Conservation (phyloP, 2,113 vertebrate species). For the Leptosomus discolor region DNA sequence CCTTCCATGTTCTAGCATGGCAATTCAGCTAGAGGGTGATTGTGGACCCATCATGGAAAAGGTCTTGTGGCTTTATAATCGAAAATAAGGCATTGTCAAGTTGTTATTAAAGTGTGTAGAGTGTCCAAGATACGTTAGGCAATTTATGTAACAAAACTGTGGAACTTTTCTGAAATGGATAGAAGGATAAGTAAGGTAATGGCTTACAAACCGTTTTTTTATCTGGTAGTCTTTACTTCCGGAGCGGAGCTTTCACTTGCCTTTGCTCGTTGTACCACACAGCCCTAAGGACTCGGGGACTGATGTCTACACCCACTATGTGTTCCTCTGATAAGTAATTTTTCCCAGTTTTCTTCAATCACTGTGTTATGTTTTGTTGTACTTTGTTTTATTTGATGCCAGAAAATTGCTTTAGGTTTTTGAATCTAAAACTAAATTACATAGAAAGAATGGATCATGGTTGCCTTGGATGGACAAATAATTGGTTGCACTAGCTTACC, state of each 20-base stretch:
- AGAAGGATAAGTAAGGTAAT: background rate
- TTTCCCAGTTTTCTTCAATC: background rate
- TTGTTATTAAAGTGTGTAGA: background rate
- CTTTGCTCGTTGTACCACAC: background rate
- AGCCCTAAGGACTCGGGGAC: background rate
- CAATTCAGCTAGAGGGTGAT: background rate
- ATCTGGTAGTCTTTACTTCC: background rate
- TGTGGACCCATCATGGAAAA: background rate
- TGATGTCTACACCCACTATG: fast-evolving
- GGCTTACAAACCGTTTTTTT: background rate
- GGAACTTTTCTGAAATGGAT: background rate
- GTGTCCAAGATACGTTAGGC: background rate
- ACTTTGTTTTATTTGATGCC: background rate
- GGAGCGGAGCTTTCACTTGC: background rate
- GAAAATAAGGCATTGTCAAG: background rate
- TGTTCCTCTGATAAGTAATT: background rate
- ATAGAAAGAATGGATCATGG: background rate
- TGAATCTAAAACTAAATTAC: background rate
- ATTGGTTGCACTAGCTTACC: background rate
- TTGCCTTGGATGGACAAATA: background rate
- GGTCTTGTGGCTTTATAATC: background rate
- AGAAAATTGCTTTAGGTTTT: background rate
- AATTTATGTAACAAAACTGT: background rate
- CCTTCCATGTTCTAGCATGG: background rate
- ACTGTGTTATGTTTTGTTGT: background rate